Evolutionary conservation across 1,140 invertebrate genomes (phyloP), one percentile per base, ranked within the genome.

Genomic region (Phocides pigmalion): DNA sequence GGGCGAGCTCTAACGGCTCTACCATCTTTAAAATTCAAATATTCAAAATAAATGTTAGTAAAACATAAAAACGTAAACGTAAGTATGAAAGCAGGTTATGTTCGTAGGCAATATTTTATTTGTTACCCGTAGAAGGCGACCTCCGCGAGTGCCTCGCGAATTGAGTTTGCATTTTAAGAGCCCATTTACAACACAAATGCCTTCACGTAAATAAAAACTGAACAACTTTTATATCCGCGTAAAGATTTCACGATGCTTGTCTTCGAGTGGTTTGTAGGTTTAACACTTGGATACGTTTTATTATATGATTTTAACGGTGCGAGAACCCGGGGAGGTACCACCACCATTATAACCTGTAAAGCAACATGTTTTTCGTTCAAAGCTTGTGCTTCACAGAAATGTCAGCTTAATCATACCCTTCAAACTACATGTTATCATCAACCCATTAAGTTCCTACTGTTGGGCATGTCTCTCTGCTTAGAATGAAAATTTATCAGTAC

Each of bases 101-200:
- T 61, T 49, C 6, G 56, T 47, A 19, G 28, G 56, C 56, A 49
- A 61, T 61, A 61, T 61, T 61, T 61, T 61, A 61, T 61, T 61
- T 61, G 56, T 49, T 61, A 37, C 53, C 56, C 56, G 56, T 61
- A 42, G 35, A 61, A 61, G 54, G 54, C 46, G 56, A 22, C 56
- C 32, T 61, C 56, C 44, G 44, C 56, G 56, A 61, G 56, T 49
- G 56, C 42, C 28, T 19, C 64, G 53, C 16, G 59, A 70, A 74
- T 70, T 47, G 65, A 62, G 68, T 74, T 74, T 74, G 72, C 72
- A 74, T 74, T 74, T 74, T 68, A 74, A 74, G 50, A 70, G 65
- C 50, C 68, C 64, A 68, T 68, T 70, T 70, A 70, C 72, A 74
- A 73, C 59, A 68, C 70, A 70, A 74, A 74, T 70, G 64, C 59